Base-by-base conservation (phyloP, 2,888 invertebrate genomes). In the Rhorus exstirpatorius region DNA sequence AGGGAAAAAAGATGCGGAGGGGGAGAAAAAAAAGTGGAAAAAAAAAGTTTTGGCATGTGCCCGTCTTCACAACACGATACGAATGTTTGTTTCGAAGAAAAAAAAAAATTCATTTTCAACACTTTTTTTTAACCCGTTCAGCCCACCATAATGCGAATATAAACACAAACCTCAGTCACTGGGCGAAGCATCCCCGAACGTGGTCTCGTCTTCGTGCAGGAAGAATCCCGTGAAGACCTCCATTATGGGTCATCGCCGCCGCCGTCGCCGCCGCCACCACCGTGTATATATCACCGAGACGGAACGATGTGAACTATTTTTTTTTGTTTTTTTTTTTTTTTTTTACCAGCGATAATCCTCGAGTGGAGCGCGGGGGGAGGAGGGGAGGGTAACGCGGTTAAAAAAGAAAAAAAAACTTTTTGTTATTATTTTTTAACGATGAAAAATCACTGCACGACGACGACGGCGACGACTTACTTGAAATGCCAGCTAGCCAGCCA, bases 201-300 rank as follows among this genome's bases (percentile, higher is more conserved):
- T 81, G 74, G 93, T 93, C 92, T 94, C 93, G 92, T 94, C 94
- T 83, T 94, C 94, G 90, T 94, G 94, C 76, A 81, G 78, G 75
- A 65, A 83, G 74, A 82, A 84, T 74, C 85, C 81, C 83, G 79
- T 77, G 63, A 78, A 82, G 80, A 83, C 86, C 82, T 84, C 89
- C 93, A 94, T 90, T 94, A 94, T 91, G 94, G 94, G 93, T 94
- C 94, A 91, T 94, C 94, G 83, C 94, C 94, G 91, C 94, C 93
- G 92, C 60, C 91, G 94, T 92, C 93, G 93, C 86, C 94, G 94
- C 87, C 94, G 94, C 93, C 63, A 49, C 70, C 67, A 35, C 58
- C 53, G 63, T 70, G 70, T 55, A 46, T 60, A 12, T 51, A 35
- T 68, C 31, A 19, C 46, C 49, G 31, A 60, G 17, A 60, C 44